A percentile compares a stretch with the other conserved stretches of the same genome.
phyloP scores from a whole-genome alignment of 2,888 invertebrate species.

The Hermaeophaga mercurialis region DNA sequence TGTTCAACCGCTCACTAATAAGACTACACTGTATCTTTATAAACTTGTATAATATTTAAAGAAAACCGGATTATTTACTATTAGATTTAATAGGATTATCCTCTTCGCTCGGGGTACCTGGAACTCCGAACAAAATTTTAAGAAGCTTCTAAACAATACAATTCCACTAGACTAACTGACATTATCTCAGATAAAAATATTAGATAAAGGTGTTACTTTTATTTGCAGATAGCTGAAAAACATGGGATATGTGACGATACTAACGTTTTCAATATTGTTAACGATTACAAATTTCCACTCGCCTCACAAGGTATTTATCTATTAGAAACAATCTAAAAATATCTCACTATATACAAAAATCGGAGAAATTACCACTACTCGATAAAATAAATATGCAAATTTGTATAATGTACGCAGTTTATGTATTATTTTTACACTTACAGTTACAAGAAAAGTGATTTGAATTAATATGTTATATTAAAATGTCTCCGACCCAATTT shows the following conservation, averaged over 20 bases:
- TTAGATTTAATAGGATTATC: not conserved
- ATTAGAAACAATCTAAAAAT: constrained; percentile 20
- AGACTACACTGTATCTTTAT: not conserved
- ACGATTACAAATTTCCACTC: constrained; percentile 15
- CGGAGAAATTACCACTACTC: too few relatives aligned
- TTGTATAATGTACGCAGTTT: too few relatives aligned
- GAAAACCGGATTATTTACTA: constrained; percentile 13
- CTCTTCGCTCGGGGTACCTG: not conserved
- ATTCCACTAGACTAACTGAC: constrained; percentile 11
- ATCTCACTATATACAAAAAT: too few relatives aligned
- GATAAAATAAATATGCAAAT: too few relatives aligned
- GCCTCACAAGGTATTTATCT: constrained; percentile 12
- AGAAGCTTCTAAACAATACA: constrained; percentile 7
- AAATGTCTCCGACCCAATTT: too few relatives aligned
- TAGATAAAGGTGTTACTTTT: constrained; percentile 8
- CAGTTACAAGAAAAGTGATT: too few relatives aligned
- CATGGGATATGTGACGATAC: constrained; percentile 11
- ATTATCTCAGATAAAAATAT: constrained; percentile 17
- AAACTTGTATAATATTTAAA: not conserved
- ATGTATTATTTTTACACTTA: too few relatives aligned
- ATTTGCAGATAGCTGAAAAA: constrained; percentile 9
- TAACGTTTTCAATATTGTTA: constrained; percentile 2
- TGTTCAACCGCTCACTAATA: not conserved
- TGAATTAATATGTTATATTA: too few relatives aligned
- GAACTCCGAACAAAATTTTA: not conserved